Base-by-base conservation (phyloP, 2,888 invertebrate species). In the Malthinus seriepunctatus region DNA sequence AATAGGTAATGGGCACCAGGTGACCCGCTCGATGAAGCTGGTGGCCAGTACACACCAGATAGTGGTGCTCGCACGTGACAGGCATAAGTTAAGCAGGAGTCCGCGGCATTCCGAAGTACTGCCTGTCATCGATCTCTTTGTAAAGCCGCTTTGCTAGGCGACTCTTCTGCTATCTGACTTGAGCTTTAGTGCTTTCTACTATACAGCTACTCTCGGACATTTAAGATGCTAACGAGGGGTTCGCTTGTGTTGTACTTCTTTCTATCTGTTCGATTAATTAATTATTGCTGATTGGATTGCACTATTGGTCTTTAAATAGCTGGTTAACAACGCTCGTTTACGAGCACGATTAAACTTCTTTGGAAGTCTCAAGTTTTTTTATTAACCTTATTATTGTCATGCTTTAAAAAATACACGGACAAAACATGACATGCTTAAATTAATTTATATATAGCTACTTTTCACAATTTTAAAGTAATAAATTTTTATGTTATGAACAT, bases 61-160 rank as follows among this genome's bases (percentile, higher is more conserved):
- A 71, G 71, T 72, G 73, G 72, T 72, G 71, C 70, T 68, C 70
- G 76, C 76, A 75, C 75, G 75, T 76, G 76, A 76, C 76, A 75
- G 74, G 74, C 74, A 76, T 76, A 74, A 75, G 75, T 76, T 75
- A 76, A 72, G 69, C 72, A 72, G 73, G 71, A 69, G 73, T 70
- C 71, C 73, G 67, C 68, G 70, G 71, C 72, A 73, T 74, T 74
- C 73, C 71, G 70, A 64, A 66, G 73, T 67, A 64, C 71, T 70
- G 73, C 67, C 71, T 75, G 74, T 74, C 75, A 75, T 71, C 68
- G 62, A 68, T 63, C 63, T 65, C 73, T 74, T 74, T 73, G 73
- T 73, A 63, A 63, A 71, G 71, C 69, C 71, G 71, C 70, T 64
- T 23, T 57, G 59, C 56, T 48, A 61, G 62, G 54, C 65, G 63